A percentile compares a stretch with the other conserved stretches of the same genome.
Evolutionary conservation across 2,888 invertebrate species (phyloP).

Genomic region (Dynastes grantii): DNA sequence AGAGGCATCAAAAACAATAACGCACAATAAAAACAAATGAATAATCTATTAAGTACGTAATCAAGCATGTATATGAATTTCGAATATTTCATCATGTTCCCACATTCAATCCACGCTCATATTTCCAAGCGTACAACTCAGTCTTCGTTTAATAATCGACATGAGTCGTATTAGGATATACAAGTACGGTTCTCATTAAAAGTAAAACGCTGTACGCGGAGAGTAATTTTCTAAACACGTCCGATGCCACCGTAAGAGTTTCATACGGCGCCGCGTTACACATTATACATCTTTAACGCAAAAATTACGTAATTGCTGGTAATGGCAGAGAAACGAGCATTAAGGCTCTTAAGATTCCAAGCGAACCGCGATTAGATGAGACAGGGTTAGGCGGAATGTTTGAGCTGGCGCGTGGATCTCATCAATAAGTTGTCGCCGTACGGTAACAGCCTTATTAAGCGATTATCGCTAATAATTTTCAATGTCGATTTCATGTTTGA

Average conservation of each 20-base stretch:
- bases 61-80: neutral
- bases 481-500: neutral
- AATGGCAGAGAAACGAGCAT: neutral
- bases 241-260: neutral
- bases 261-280: slow-evolving; percentile 3
- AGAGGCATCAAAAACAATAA: too few species aligned
- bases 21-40: neutral
- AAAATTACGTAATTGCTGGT: slow-evolving; percentile 43
- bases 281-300: slow-evolving; percentile 39
- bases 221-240: slow-evolving; percentile 40
- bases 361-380: slow-evolving; percentile 19
- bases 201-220: slow-evolving; percentile 7
- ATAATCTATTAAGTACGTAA: neutral
- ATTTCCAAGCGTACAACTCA: neutral
- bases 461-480: neutral
- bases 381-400: slow-evolving; percentile 20
- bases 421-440: slow-evolving; percentile 13
- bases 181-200: slow-evolving; percentile 21
- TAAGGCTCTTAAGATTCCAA: slow-evolving; percentile 42
- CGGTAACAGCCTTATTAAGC: neutral
- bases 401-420: slow-evolving; percentile 24
- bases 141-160: neutral
- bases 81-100: too few species aligned
- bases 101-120: neutral
- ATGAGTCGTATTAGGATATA: neutral